Conservation (phyloP, 2,113 vertebrate species). For the Malaclemys terrapin region DNA sequence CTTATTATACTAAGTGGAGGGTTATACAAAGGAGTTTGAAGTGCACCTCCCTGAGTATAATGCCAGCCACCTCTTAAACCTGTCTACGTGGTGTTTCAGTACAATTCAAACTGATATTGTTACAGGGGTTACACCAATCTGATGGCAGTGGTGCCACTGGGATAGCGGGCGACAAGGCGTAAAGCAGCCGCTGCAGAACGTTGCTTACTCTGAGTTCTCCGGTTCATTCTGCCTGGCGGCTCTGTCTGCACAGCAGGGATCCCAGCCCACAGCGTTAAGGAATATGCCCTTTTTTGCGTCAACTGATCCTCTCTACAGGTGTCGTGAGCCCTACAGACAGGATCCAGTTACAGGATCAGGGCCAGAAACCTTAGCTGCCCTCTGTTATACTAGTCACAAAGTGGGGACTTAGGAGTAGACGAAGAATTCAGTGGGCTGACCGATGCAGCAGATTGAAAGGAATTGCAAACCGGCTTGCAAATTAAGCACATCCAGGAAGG, state of each 20-base stretch:
- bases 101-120: not conserved
- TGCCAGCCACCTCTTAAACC: too few relatives aligned
- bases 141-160: not conserved
- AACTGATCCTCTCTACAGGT: not conserved
- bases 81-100: too few relatives aligned
- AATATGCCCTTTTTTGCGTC: not conserved
- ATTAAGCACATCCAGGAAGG: not conserved
- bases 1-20: not conserved
- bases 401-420: not conserved
- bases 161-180: not conserved
- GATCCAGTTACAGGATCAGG: not conserved
- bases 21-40: not conserved
- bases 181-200: not conserved
- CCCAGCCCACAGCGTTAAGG: not conserved
- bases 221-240: not conserved
- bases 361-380: not conserved
- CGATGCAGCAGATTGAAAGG: not conserved
- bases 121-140: not conserved
- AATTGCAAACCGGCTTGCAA: not conserved
- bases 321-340: not conserved
- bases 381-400: not conserved
- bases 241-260: not conserved
- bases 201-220: not conserved
- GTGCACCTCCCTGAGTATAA: not conserved
- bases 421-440: not conserved